Base-by-base conservation (phyloP, 2,888 invertebrate species). In the Apotomis betuletana region DNA sequence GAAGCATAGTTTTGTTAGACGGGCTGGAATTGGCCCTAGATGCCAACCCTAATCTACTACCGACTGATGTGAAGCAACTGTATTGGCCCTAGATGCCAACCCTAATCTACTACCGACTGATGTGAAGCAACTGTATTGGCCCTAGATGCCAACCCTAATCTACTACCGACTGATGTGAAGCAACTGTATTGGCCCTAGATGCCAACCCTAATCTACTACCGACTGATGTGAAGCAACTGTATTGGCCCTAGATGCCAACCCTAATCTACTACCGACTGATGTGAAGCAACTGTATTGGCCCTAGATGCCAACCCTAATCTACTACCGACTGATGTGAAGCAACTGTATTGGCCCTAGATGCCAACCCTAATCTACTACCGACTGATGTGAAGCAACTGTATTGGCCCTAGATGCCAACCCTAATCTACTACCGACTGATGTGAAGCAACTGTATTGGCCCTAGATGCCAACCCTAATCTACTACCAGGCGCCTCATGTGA, bases 101-200 rank as follows among this genome's bases (percentile, higher is more conserved):
- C 98, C 98, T 0, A 99, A 99, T 89, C 94, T 99, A 99, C 87
- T 99, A 99, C 89, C 98, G 0, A 99, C 99, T 0, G 99, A 98
- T 93, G 41, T 41, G 41, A 41, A 41, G 6, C 99, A 99, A 85
- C 94, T 99, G 76, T 95, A 99, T 76, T 94, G 83, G 97, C 97
- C 0, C 90, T 98, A 54, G 97, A 97, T 36, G 96, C 97, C 15
- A 96, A 97, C 38, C 98, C 98, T 0, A 99, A 99, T 89, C 94
- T 99, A 99, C 87, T 99, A 99, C 89, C 98, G 0, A 99, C 99
- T 0, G 99, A 98, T 93, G 41, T 41, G 41, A 41, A 41, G 6
- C 99, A 99, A 85, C 94, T 99, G 76, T 95, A 99, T 76, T 94
- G 83, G 97, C 97, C 0, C 90, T 98, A 54, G 97, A 97, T 36